Evolutionary conservation across 2,888 invertebrate genomes (phyloP).

Genomic region (Aleiodes alternator): DNA sequence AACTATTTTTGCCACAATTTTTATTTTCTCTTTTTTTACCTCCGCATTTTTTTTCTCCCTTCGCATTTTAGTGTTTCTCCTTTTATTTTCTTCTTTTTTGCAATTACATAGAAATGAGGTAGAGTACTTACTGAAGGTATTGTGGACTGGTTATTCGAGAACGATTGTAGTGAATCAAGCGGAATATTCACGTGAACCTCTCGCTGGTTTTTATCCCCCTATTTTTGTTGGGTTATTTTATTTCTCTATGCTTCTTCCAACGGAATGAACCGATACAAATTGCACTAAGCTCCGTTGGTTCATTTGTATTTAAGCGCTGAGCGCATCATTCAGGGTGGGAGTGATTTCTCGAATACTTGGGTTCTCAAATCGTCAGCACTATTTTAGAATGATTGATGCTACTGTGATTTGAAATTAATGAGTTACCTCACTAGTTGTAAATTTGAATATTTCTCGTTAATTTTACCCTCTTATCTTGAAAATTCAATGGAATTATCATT

Average conservation of each 20-base stretch:
- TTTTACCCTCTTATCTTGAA: too few species aligned
- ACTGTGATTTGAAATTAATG: too few species aligned
- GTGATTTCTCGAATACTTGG: slow-evolving; percentile 4
- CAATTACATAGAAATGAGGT: not conserved
- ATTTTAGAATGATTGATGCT: slow-evolving; percentile 7
- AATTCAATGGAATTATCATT: too few species aligned
- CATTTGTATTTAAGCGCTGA: slow-evolving; percentile 13
- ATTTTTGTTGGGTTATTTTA: not conserved
- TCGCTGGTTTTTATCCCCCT: not conserved
- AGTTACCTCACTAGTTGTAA: too few species aligned
- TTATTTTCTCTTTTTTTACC: not conserved
- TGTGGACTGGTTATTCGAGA: not conserved
- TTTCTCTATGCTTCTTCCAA: slow-evolving; percentile 4
- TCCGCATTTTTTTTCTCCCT: not conserved
- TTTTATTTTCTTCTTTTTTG: not conserved
- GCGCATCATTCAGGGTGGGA: not conserved
- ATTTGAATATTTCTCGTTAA: too few species aligned
- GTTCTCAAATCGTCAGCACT: not conserved
- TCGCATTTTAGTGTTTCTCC: not conserved
- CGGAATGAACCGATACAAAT: slow-evolving; percentile 19
- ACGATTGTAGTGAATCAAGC: slow-evolving; percentile 12
- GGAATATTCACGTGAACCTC: slow-evolving; percentile 1
- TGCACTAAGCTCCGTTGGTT: slow-evolving; percentile 5
- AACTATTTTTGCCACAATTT: not conserved
- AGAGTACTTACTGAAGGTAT: slow-evolving; percentile 15